Conservation (phyloP, 2,888 invertebrate species). For the Watsonalla binaria region DNA sequence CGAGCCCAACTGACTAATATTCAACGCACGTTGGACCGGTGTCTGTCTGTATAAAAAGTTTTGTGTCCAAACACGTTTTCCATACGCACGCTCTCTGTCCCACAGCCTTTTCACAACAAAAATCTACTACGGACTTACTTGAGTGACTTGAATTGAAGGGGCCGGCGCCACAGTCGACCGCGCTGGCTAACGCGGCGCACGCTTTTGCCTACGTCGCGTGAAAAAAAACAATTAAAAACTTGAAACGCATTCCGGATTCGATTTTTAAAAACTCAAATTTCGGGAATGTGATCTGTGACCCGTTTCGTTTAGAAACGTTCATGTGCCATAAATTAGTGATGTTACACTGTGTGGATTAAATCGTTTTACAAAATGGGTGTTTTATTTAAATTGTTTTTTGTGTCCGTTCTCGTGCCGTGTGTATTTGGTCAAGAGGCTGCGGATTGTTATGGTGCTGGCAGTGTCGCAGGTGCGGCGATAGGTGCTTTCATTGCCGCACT, state of each 20-base stretch:
- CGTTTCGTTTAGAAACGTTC: constrained; percentile 33
- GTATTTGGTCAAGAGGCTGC: constrained; percentile 67
- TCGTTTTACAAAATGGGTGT: constrained; percentile 61
- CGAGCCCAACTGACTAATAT: no score
- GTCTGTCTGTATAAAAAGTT: no score
- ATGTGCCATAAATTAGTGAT: constrained; percentile 72
- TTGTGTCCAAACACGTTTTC: constrained; percentile 63
- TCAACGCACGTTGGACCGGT: no score
- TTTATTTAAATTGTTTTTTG: constrained; percentile 59
- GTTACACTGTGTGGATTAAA: constrained; percentile 36
- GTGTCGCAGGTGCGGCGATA: constrained; percentile 84
- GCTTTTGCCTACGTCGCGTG: constrained; percentile 30
- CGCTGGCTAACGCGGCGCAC: constrained; percentile 62
- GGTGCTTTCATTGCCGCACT: constrained; percentile 83
- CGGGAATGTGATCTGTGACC: constrained; percentile 63
- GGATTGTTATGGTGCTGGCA: constrained; percentile 82
- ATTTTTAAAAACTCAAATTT: constrained; percentile 38
- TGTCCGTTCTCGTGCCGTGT: constrained; percentile 65
- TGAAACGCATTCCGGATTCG: constrained; percentile 47
- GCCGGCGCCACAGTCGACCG: constrained; percentile 52
- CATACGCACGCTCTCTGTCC: constrained; percentile 57
- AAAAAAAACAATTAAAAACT: constrained; percentile 32
- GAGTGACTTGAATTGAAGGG: not conserved
- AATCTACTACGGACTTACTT: not conserved
- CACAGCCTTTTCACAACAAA: constrained; percentile 57